These are phyloP conservation scores for Vimba vimba DNA, from an alignment of 2,113 vertebrate species.

Conservation along the genomic window DNA sequence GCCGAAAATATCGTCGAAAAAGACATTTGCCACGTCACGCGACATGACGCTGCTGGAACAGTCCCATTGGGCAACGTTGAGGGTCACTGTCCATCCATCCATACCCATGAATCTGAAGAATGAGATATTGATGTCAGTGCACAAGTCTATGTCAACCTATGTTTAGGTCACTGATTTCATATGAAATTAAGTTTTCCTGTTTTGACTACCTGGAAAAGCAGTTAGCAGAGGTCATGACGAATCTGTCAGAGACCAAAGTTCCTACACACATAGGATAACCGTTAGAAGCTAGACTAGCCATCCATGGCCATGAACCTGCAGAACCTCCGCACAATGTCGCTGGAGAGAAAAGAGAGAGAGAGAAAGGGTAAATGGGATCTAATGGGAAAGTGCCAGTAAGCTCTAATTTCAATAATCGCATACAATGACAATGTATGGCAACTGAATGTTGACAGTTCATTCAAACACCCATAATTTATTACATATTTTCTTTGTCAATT, in stretches of 20 bases:
- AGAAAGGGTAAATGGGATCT: background rate
- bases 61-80: background rate
- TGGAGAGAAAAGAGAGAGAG: background rate
- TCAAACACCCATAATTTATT: background rate
- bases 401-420: background rate
- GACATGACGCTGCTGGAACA: background rate
- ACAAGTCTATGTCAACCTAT: background rate
- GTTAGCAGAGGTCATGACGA: background rate
- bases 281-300: background rate
- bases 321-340: background rate
- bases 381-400: background rate
- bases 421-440: background rate
- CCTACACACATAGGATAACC: background rate
- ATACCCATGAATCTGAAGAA: background rate
- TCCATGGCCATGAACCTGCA: background rate
- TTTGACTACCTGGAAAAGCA: slow-evolving; percentile 17
- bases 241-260: background rate
- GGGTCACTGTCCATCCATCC: background rate
- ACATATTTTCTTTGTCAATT: background rate
- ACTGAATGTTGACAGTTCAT: background rate
- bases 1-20: background rate
- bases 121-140: background rate
- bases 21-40: background rate
- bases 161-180: background rate
- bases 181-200: background rate